phyloP scores from a whole-genome alignment of 2,888 invertebrate species.

The Ochropacha duplaris region DNA sequence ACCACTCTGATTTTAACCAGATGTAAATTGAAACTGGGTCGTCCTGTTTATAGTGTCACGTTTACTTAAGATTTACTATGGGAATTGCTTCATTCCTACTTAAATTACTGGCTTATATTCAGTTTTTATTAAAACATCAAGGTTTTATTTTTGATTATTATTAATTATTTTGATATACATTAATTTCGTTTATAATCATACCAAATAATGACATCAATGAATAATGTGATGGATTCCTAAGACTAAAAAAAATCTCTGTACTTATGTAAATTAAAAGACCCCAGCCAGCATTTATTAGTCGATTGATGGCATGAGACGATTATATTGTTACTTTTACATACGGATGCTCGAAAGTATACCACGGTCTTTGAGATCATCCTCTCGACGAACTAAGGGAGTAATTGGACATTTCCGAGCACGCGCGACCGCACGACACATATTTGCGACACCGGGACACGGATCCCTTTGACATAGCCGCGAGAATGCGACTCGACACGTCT shows the following conservation, averaged over 20 bases:
- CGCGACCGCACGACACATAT: conserved; percentile 35
- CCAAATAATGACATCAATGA: no score
- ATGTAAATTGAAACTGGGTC: neutral
- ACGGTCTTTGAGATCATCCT: conserved; percentile 24
- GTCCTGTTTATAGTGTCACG: neutral
- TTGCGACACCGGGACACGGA: conserved; percentile 33
- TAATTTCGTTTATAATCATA: no score
- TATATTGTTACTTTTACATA: conserved; percentile 18
- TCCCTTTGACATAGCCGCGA: conserved; percentile 28
- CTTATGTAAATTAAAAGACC: neutral
- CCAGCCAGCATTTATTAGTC: neutral
- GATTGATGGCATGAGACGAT: neutral
- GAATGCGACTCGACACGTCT: conserved; percentile 1
- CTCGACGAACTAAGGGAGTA: conserved; percentile 28
- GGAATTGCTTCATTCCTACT: neutral
- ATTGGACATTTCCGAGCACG: conserved; percentile 47
- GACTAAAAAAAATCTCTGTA: no score
- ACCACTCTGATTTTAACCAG: neutral
- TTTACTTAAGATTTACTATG: neutral
- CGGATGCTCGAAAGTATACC: conserved; percentile 16
- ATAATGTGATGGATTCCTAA: neutral
- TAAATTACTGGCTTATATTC: neutral
- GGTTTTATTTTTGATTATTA: no score
- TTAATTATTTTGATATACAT: no score
- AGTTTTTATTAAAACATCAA: no score